Base-by-base conservation (phyloP, 2,888 invertebrate species). In the Sesamia inferens region DNA sequence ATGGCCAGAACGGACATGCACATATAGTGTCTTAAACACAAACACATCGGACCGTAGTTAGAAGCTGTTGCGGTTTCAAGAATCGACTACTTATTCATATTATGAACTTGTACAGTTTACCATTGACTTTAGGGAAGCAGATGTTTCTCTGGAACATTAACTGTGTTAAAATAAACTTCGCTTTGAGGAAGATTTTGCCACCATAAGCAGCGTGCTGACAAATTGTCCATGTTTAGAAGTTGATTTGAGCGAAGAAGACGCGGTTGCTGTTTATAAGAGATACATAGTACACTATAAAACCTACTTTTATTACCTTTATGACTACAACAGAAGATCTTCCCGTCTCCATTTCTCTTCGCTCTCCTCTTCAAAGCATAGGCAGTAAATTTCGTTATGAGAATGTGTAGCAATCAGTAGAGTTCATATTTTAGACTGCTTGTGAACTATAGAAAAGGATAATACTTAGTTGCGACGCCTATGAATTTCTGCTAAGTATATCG, bases 11-110 rank as follows among this genome's bases (percentile, higher is more conserved):
- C 80, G 93, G 93, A 51, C 94, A 95, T 88, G 90, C 94, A 90
- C 94, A 94, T 88, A 94, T 96, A 94, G 94, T 95, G 57, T 95
- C 95, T 80, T 96, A 96, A 93, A 85, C 77, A 75, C 59, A 66
- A 39, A 71, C 55, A 63, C 16, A 48, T 74, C 76, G 62, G 31
- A 31, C 31, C 24, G 59, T 76, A 76, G 65, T 79, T 59, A 3
- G 66, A 68, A 71, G 44, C 22, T 57, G 44, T 64, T 81, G 66
- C 73, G 75, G 65, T 82, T 81, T 78, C 81, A 76, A 81, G 74
- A 68, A 71, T 82, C 72, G 59, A 73, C 57, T 82, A 66, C 68
- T 74, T 68, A 57, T 24, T 19, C 22, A 48, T 16, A 39, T 63
- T 2, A 66, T 51, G 5, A 44, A 62, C 71, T 71, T 47, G 48